Percentiles rank a stretch among this genome's conserved stretches.
Evolutionary conservation across 2,113 vertebrate genomes (phyloP).

Genomic region (Scomber japonicus): DNA sequence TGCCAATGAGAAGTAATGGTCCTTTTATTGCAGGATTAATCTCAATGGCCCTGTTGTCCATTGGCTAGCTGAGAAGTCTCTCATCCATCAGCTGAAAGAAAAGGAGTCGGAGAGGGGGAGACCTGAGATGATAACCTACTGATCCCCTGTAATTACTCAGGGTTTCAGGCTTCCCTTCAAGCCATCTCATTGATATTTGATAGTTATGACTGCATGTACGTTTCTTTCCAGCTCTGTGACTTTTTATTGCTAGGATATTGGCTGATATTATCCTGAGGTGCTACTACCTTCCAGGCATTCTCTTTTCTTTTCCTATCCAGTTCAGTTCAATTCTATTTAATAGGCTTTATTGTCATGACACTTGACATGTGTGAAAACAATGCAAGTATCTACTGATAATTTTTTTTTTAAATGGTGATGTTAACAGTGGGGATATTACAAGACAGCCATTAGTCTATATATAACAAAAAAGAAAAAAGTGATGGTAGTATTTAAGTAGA

Average conservation of each 20-base stretch:
- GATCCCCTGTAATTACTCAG: constrained; percentile 56
- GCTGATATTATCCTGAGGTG: constrained; percentile 30
- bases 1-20: constrained; percentile 69
- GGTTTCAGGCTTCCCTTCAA: constrained; percentile 46
- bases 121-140: constrained; percentile 61
- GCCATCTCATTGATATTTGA: constrained; percentile 59
- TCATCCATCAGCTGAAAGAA: constrained; percentile 67
- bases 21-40: constrained; percentile 75
- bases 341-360: no score
- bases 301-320: constrained; percentile 19
- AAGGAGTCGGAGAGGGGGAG: constrained; percentile 14
- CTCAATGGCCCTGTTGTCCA: constrained; percentile 66
- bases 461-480: no score
- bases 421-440: no score
- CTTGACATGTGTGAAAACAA: no score
- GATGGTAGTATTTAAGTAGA: no score
- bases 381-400: no score
- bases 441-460: no score
- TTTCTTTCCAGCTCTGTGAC: constrained; percentile 15
- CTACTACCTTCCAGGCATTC: constrained; percentile 2
- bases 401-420: no score
- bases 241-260: constrained; percentile 34
- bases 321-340: no score
- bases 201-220: constrained; percentile 10
- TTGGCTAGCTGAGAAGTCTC: constrained; percentile 33